Conservation (phyloP, 2,888 invertebrate species). For the Cybosia mesomella region DNA sequence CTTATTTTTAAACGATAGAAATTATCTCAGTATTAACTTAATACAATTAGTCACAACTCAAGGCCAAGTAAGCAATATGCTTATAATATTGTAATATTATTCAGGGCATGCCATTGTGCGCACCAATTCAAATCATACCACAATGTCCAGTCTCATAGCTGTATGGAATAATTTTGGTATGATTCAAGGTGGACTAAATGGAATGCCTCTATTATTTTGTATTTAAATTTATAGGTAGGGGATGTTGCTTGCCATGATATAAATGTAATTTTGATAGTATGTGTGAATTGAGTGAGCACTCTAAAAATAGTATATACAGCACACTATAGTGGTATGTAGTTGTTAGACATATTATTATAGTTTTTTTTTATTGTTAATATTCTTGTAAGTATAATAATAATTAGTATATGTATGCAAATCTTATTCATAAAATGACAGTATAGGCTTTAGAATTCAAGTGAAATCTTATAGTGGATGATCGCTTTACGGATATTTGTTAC, state of each 20-base stretch:
- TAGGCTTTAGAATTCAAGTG: neutral
- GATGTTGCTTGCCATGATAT: conserved; percentile 48
- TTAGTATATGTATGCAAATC: neutral
- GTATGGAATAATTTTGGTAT: neutral
- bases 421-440: neutral
- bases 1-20: conserved; percentile 30
- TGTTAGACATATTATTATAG: too few relatives aligned
- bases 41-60: conserved; percentile 39
- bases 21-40: conserved; percentile 50
- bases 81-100: conserved; percentile 17
- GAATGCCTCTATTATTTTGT: conserved; percentile 14
- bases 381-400: neutral
- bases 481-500: neutral
- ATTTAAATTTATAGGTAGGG: conserved; percentile 17
- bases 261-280: conserved; percentile 12
- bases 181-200: neutral
- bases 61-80: conserved; percentile 25
- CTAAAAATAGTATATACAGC: neutral
- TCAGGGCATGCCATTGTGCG: neutral
- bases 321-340: too few relatives aligned
- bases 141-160: neutral
- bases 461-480: neutral
- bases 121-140: neutral
- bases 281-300: neutral
- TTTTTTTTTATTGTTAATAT: neutral